Conservation (phyloP, 92 coral and sea anemone species). For the Epizoanthus scotinus region DNA sequence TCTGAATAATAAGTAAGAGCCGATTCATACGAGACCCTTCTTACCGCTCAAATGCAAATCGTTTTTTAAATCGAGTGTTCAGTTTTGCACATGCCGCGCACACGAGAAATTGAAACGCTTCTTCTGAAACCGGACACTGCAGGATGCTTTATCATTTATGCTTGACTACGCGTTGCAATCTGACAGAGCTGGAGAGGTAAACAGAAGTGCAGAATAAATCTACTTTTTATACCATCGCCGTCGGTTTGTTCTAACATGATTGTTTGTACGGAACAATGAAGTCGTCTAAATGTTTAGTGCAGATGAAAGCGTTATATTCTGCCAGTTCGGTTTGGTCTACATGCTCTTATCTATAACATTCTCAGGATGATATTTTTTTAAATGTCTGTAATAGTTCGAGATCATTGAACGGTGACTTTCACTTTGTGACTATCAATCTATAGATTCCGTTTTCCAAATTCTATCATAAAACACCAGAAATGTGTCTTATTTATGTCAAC, state of each 20-base stretch:
- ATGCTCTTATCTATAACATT: neutral
- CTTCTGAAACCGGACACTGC: neutral
- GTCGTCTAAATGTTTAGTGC: neutral
- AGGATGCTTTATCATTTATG: constrained; percentile 9
- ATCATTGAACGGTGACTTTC: constrained; percentile 7
- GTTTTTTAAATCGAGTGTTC: neutral
- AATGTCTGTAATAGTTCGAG: neutral
- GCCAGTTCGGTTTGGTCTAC: neutral
- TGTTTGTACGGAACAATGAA: neutral
- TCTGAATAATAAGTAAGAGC: neutral
- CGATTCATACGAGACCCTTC: neutral
- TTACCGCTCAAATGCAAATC: neutral
- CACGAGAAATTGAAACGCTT: neutral
- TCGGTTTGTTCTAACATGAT: no score
- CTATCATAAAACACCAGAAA: constrained; percentile 1
- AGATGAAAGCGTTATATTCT: neutral
- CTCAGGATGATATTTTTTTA: neutral
- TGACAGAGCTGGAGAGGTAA: constrained; percentile 10
- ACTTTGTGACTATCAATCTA: neutral
- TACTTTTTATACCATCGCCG: neutral
- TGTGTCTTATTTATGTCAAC: no score
- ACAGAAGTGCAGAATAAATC: neutral
- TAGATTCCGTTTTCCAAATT: neutral
- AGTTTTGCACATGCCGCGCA: neutral
- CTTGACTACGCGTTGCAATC: neutral